These are phyloP conservation scores for Megaceryle torquata DNA, from an alignment of 2,113 vertebrate species.

Conservation along the genomic window DNA sequence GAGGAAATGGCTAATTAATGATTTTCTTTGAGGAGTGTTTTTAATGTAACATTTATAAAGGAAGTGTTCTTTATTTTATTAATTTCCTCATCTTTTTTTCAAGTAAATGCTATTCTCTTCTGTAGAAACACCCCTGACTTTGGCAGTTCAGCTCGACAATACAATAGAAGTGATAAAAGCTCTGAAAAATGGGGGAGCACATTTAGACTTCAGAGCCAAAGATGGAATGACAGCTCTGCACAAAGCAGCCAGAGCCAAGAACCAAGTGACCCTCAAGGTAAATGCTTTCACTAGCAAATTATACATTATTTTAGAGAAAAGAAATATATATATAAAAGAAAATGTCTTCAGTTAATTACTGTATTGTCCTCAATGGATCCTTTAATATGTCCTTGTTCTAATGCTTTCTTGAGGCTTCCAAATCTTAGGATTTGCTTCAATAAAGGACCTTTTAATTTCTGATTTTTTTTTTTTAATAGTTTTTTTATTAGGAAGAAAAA, in stretches of 20 bases:
- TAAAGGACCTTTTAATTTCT: background rate
- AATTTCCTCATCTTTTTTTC: background rate
- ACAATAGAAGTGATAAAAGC: constrained; percentile 84
- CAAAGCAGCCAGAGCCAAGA: constrained; percentile 87
- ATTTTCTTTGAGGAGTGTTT: background rate
- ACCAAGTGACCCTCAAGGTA: constrained; percentile 86
- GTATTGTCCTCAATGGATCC: background rate
- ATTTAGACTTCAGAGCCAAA: constrained; percentile 92
- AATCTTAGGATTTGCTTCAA: background rate
- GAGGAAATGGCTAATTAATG: background rate
- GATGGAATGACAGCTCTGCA: constrained; percentile 94
- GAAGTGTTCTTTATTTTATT: background rate
- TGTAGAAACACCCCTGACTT: constrained; percentile 88
- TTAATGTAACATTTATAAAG: background rate
- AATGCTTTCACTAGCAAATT: background rate
- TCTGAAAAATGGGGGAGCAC: constrained; percentile 88
- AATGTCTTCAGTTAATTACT: background rate
- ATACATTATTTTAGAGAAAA: background rate
- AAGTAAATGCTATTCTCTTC: background rate
- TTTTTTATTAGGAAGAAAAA: background rate
- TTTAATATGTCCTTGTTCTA: background rate
- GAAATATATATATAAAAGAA: background rate
- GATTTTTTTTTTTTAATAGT: background rate
- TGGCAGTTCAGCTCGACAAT: constrained; percentile 84
- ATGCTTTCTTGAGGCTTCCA: background rate